Evolutionary conservation across 2,113 vertebrate genomes (phyloP), one percentile per base, ranked within the genome.

Genomic region (Mirounga angustirostris): DNA sequence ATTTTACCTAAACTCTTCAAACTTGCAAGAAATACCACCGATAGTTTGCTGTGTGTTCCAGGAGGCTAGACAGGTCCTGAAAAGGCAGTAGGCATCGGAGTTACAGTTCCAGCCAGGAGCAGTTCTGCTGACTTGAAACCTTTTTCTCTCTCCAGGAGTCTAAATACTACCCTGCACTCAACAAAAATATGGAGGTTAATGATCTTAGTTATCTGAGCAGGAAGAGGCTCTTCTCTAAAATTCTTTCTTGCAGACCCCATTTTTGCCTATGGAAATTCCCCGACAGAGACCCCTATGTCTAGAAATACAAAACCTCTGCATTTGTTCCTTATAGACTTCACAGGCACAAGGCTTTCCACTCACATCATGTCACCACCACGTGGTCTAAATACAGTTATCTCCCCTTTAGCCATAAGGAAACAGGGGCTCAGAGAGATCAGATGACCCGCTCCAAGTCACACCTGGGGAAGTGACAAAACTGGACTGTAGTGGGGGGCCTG

Each of bases 401-500:
- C 6, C 30, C 43, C 71, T 65, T 73, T 65, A 50, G 69, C 87
- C 13, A 12, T 15, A 18, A 78, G 59, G 67, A 83, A 69, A 36
- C 52, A 10, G 43, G 36, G 81, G 54, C n/a, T 56, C 58, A 16
- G 74, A 36, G 54, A n/a, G 40, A 19, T 15, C n/a, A 30, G 78
- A 30, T 24, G 19, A 30, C 59, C 56, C 10, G 18, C 5, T 40
- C 15, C 24, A 69, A n/a, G 7, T 52, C 69, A 56, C 28, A 4
- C 3, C 7, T 4, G 63, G 69, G 6, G 58, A 46, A 67, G 13
- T 7, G 54, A 65, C 76, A 58, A n/a, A 74, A 11, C 36, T 24
- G 21, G 18, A 18, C 14, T 16, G 1, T 0, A 21, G 9, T 4
- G 1, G 12, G 52, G 46, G 24, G 13, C 14, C 40, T 7, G 5